Conservation (phyloP, 1,140 invertebrate species). For the Drosophila melanogaster region DNA sequence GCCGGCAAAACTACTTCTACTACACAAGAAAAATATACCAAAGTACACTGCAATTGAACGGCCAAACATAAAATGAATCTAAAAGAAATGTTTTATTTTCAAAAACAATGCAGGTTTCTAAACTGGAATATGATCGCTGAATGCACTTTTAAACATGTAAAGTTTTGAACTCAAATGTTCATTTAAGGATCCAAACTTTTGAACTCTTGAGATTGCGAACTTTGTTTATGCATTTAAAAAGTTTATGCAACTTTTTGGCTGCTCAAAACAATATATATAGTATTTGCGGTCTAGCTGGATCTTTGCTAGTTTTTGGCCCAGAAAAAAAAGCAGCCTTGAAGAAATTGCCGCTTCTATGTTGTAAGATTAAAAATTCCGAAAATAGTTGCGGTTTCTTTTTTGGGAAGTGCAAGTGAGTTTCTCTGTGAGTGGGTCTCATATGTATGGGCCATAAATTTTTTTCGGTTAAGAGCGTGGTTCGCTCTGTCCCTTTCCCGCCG, state of each 20-base stretch:
- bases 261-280: slow-evolving; percentile 6
- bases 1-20: slow-evolving; percentile 57
- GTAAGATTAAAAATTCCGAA: slow-evolving; percentile 42
- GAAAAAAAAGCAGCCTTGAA: slow-evolving; percentile 7
- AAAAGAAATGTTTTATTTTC: not conserved
- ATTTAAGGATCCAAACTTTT: not conserved
- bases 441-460: slow-evolving; percentile 77
- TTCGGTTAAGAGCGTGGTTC: slow-evolving; percentile 46
- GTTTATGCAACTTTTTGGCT: slow-evolving; percentile 14
- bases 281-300: slow-evolving; percentile 14
- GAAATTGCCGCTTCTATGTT: slow-evolving; percentile 23
- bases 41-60: not conserved
- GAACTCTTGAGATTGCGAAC: not conserved
- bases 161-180: not conserved
- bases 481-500: not conserved
- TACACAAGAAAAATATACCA: too few relatives aligned
- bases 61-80: not conserved
- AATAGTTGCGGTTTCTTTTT: slow-evolving; percentile 34
- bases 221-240: slow-evolving; percentile 14
- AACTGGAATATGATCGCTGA: too few relatives aligned
- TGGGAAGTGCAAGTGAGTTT: slow-evolving; percentile 29
- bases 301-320: slow-evolving; percentile 3
- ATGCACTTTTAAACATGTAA: not conserved
- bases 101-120: too few relatives aligned
- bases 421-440: slow-evolving; percentile 34